Base-by-base conservation (phyloP, 2,888 invertebrate genomes). In the Xiphydria camelus region DNA sequence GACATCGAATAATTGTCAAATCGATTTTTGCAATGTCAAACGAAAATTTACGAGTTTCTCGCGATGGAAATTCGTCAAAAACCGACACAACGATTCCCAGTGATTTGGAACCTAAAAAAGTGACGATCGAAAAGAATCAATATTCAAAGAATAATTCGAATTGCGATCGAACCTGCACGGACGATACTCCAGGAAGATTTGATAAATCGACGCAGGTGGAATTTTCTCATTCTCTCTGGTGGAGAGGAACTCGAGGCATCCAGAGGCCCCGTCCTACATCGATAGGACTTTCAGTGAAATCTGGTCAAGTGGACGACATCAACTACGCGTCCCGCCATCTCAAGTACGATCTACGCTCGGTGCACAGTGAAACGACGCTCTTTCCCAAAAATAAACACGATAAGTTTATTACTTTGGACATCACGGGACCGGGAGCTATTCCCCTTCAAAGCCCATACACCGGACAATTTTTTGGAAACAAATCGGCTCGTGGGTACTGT, bases 151-250 rank as follows among this genome's bases (percentile, higher is more conserved):
- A n/a, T n/a, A n/a, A n/a, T n/a, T n/a, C n/a, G n/a, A n/a, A n/a
- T n/a, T n/a, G n/a, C 12, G 31, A 20, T 38, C 6, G n/a, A 20
- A 9, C 22, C 22, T 31, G 7, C 10, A 6, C 2, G 12, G 25
- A 45, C 5, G 45, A 45, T 10, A 23, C 25, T 20, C 33, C 31
- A 10, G 37, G 20, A 20, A 64, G 49, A 47, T 63, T 51, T 9
- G 61, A 56, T 38, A 73, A 72, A 45, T 65, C 64, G 7, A 72
- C 72, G n/a, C 72, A 72, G 44, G 69, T 62, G 4, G 72, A 72
- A 39, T 48, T 66, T 19, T 46, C 62, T 3, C 61, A 60, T 33
- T 39, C 55, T 3, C 37, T 52, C 7, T 62, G 61, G 62, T 62
- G 55, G 19, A 22, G 52, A 50, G 17, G 38, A 49, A n/a, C 20